A percentile compares a stretch with the other conserved stretches of the same genome.
Conservation (phyloP, 2,888 invertebrate genomes). For the Drosophila birchii region DNA sequence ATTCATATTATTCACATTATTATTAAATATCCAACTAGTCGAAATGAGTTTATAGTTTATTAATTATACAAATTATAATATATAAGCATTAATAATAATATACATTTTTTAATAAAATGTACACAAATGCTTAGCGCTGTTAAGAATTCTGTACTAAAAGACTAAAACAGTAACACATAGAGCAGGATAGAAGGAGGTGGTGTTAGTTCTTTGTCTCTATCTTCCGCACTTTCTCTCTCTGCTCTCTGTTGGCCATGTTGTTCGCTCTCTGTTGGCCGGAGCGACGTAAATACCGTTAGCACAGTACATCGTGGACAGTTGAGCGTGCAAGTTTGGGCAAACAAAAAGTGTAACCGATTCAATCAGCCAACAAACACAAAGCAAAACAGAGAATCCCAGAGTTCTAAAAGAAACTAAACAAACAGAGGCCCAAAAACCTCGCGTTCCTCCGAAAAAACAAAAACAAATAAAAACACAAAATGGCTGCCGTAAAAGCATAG, state of each 20-base stretch:
- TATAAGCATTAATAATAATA: no score
- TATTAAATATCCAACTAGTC: neutral
- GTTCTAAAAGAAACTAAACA: conserved; percentile 27
- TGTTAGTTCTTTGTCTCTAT: conserved; percentile 2
- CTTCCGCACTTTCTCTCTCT: neutral
- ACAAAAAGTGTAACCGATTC: conserved; percentile 19
- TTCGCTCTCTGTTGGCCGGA: conserved; percentile 29
- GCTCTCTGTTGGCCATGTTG: conserved; percentile 41
- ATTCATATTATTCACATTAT: neutral
- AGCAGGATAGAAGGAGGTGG: neutral
- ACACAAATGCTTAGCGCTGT: conserved; percentile 1
- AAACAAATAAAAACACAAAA: conserved; percentile 39
- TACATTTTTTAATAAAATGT: neutral
- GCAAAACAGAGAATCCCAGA: conserved; percentile 39
- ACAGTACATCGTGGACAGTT: conserved; percentile 80
- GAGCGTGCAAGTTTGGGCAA: conserved; percentile 69
- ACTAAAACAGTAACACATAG: neutral
- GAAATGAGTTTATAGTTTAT: neutral
- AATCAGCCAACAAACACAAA: conserved; percentile 25
- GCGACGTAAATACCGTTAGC: conserved; percentile 71
- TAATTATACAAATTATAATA: neutral
- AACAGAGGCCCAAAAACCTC: neutral
- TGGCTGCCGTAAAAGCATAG: conserved; percentile 43
- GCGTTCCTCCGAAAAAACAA: neutral
- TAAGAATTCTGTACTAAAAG: conserved; percentile 7